Conservation (phyloP, 2,797 vertebrate genomes). For the Etheostoma nigrum region DNA sequence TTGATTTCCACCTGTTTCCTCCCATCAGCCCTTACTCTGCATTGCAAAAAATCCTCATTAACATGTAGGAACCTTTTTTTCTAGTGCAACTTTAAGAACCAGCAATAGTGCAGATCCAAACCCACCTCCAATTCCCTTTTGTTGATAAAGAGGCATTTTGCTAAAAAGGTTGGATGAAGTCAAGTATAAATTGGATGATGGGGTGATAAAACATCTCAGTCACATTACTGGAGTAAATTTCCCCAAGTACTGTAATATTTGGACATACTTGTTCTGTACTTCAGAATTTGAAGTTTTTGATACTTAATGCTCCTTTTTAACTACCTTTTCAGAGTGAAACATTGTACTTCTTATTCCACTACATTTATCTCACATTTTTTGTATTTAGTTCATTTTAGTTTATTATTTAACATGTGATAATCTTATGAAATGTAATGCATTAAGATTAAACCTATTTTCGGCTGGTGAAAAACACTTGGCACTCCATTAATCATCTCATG, state of each 20-base stretch:
- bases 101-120: not conserved
- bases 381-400: not conserved
- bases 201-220: not conserved
- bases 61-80: constrained; percentile 15
- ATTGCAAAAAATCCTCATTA: constrained; percentile 20
- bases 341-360: not conserved
- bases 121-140: not conserved
- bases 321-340: not conserved
- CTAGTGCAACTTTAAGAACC: constrained; percentile 1
- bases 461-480: not conserved
- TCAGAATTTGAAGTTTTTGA: not conserved
- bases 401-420: not conserved
- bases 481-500: not conserved
- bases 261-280: not conserved
- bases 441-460: no score
- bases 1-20: not conserved
- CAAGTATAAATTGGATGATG: not conserved
- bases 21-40: constrained; percentile 22
- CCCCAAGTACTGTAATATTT: not conserved
- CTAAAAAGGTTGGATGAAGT: not conserved
- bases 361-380: not conserved
- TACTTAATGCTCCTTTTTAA: not conserved
- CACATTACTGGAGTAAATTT: not conserved
- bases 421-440: not conserved
- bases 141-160: not conserved